These are phyloP conservation scores for Scophthalmus maximus DNA, from an alignment of 2,113 vertebrate species.

Conservation along the genomic window DNA sequence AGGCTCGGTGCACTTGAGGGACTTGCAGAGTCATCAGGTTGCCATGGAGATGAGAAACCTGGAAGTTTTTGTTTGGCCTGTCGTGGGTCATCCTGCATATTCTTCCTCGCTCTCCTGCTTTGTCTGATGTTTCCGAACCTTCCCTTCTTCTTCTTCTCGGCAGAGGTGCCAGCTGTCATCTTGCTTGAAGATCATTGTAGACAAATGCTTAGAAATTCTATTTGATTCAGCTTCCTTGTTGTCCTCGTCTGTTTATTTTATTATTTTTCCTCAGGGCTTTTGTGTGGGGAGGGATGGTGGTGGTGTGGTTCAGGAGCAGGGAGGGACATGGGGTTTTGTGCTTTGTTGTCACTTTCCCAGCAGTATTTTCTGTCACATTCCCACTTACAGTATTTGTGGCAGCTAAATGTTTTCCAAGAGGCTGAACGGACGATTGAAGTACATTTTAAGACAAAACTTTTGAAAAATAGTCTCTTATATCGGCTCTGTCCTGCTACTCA, in stretches of 20 bases:
- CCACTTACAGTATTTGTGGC: conserved; percentile 62
- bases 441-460: conserved; percentile 27
- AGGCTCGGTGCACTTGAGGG: conserved; percentile 59
- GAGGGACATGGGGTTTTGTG: conserved; percentile 25
- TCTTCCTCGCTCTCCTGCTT: conserved; percentile 42
- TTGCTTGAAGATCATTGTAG: conserved; percentile 59
- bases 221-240: conserved; percentile 48
- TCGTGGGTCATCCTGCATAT: conserved; percentile 25
- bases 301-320: conserved; percentile 31
- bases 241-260: conserved; percentile 52
- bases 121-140: conserved; percentile 44
- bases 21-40: conserved; percentile 49
- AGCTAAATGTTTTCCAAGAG: conserved; percentile 61
- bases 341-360: conserved; percentile 41
- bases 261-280: conserved; percentile 76
- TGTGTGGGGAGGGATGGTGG: conserved; percentile 23
- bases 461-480: conserved; percentile 35
- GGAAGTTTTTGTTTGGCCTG: conserved; percentile 47
- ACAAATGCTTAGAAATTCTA: conserved; percentile 48
- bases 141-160: conserved; percentile 23
- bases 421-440: conserved; percentile 20
- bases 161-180: conserved; percentile 30
- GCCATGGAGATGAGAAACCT: conserved; percentile 61
- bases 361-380: conserved; percentile 65
- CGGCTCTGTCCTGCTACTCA: conserved; percentile 58